Base-by-base conservation (phyloP, 1,140 invertebrate genomes). In the Parapsyche elsis region DNA sequence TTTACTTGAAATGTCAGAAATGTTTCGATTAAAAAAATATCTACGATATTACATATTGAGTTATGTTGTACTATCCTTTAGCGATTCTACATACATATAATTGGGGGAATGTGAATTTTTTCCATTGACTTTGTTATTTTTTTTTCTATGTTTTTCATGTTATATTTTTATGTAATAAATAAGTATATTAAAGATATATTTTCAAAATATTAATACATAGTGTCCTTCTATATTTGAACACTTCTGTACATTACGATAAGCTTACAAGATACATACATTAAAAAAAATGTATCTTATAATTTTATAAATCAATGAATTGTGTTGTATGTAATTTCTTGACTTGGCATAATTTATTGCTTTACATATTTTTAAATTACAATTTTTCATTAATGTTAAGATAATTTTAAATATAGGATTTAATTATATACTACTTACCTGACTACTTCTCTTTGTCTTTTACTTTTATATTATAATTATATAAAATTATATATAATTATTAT, bases 161-260 rank as follows among this genome's bases (percentile, higher is more conserved):
- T 30, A 16, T 76, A 26, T 24, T 12, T 26, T 53, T 57, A 46
- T 19, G 57, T 2, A 2, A 12, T 74, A 19, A 74, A 45, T 74
- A 12, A 23, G 14, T 74, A 45, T 46, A 44, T n/a, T 71, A 49
- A 21, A 45, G 23, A 71, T 71, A 24, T 74, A 76, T 76, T 76
- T 61, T 76, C 45, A 5, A 16, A 76, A 45, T 76, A 46, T 21
- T 76, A 76, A 53, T 12, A 19, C 74, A 76, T 46, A 21, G 74
- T 76, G 45, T 76, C 49, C 24, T 73, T 70, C 38, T 74, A 74
- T 30, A 74, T 74, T 76, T 61, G n/a, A 21, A 61, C 21, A 61
- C 21, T 61, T 61, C 57, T 61, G 21, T 61, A 61, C 57, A 61
- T 61, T 21, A 19, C 16, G 21, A 61, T 61, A 61, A 61, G 57